These are phyloP conservation scores for Eretmocerus hayati DNA, from an alignment of 2,888 invertebrate species.

Conservation along the genomic window DNA sequence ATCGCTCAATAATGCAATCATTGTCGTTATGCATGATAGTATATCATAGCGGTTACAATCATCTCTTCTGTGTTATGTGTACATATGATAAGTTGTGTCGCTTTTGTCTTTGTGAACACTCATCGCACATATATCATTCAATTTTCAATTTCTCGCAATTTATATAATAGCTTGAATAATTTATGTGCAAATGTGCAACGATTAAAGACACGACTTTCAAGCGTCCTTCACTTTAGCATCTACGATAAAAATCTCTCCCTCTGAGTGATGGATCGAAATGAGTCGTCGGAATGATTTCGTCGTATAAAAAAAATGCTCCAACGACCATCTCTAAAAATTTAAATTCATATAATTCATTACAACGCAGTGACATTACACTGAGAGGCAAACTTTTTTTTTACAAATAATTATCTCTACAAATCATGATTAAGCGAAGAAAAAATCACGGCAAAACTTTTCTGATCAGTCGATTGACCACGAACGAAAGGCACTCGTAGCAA, in stretches of 20 bases:
- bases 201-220: constrained; percentile 22
- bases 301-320: constrained; percentile 16
- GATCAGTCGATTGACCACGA: constrained; percentile 13
- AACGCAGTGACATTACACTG: constrained; percentile 16
- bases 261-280: constrained; percentile 13
- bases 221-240: constrained; percentile 19
- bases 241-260: constrained; percentile 7
- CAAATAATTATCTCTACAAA: neutral
- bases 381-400: constrained; percentile 5
- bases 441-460: constrained; percentile 16
- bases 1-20: constrained; percentile 29
- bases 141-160: constrained; percentile 13
- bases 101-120: constrained; percentile 12
- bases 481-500: constrained; percentile 24
- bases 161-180: constrained; percentile 18
- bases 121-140: constrained; percentile 15
- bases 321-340: constrained; percentile 16
- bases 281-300: constrained; percentile 14
- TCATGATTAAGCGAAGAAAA: constrained; percentile 13
- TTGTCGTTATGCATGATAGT: constrained; percentile 26
- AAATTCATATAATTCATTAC: constrained; percentile 14
- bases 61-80: constrained; percentile 21
- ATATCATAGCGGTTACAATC: constrained; percentile 20
- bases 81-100: constrained; percentile 20
- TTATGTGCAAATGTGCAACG: constrained; percentile 25